These are phyloP conservation scores for Gorilla gorilla DNA, from an alignment of 2,113 vertebrate genomes.

Conservation along the genomic window DNA sequence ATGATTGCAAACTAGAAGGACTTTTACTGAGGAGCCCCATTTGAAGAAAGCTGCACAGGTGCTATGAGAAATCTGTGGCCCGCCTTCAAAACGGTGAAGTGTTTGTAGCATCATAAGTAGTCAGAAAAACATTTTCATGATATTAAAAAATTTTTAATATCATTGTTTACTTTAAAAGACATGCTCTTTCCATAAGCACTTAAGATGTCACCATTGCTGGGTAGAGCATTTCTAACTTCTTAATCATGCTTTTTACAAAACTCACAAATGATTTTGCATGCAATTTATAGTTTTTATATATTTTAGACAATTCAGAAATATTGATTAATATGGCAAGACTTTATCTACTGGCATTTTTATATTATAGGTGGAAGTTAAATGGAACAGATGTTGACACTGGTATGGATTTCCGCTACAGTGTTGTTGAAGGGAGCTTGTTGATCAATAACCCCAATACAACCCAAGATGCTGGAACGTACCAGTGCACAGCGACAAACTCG, in stretches of 20 bases:
- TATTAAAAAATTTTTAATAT: neutral
- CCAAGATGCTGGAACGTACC: conserved; percentile 93
- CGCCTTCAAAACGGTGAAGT: rapidly evolving
- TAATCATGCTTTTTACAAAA: neutral
- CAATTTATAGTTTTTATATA: neutral
- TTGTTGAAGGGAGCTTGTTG: conserved; percentile 94
- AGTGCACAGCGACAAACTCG: conserved; percentile 95
- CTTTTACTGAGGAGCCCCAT: neutral
- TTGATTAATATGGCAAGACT: conserved; percentile 47
- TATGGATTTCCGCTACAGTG: conserved; percentile 92
- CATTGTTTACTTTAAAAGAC: neutral
- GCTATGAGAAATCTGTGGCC: neutral
- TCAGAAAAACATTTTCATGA: neutral
- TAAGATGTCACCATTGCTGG: neutral
- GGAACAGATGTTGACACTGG: conserved; percentile 89
- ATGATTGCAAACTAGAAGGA: neutral
- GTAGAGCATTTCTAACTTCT: conserved; percentile 39
- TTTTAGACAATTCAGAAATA: conserved; percentile 16
- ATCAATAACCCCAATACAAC: conserved; percentile 94
- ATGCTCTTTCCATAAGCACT: neutral
- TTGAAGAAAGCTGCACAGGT: neutral
- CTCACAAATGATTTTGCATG: neutral
- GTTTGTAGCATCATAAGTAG: neutral
- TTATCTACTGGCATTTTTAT: conserved; percentile 77
- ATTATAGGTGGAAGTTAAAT: conserved; percentile 95